phyloP scores from a whole-genome alignment of 2,888 invertebrate species.

The Drosophila leonis region DNA sequence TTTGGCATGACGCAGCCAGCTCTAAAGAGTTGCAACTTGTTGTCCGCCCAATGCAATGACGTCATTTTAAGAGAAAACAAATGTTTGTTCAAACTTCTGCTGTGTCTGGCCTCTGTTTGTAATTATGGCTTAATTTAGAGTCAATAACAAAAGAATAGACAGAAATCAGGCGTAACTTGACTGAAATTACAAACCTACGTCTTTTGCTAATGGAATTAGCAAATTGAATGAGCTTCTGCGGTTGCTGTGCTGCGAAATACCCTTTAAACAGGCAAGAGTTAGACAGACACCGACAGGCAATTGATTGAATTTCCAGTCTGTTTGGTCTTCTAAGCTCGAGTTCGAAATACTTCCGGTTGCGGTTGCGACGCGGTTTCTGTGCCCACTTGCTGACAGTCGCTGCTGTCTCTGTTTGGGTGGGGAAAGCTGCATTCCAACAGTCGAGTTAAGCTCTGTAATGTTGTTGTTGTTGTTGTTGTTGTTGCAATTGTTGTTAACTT shows the following conservation, averaged over 20 bases:
- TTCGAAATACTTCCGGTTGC: conserved; percentile 36
- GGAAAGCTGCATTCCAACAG: conserved; percentile 28
- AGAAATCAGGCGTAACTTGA: conserved; percentile 15
- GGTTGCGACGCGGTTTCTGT: conserved; percentile 15
- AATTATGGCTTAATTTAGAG: conserved; percentile 27
- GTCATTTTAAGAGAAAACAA: conserved; percentile 34
- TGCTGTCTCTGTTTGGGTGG: conserved; percentile 15
- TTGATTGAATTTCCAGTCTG: conserved; percentile 26
- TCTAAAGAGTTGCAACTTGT: conserved; percentile 12
- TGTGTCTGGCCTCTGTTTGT: conserved; percentile 4
- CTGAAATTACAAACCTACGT: conserved; percentile 24
- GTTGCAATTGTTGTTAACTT: conserved; percentile 4
- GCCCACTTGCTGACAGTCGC: conserved; percentile 18
- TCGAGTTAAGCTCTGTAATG: background rate
- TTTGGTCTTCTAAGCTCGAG: conserved; percentile 2
- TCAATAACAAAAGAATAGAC: conserved; percentile 6
- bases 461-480: background rate
- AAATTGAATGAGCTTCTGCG: conserved; percentile 14
- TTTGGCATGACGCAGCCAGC: conserved; percentile 10
- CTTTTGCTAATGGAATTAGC: conserved; percentile 45
- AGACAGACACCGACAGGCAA: background rate
- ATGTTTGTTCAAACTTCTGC: conserved; percentile 5
- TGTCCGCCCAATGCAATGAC: conserved; percentile 42
- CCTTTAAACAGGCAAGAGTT: background rate
- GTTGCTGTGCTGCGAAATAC: conserved; percentile 7